Evolutionary conservation across 1,140 invertebrate species (phyloP).

Genomic region (Leptopilina boulardi): DNA sequence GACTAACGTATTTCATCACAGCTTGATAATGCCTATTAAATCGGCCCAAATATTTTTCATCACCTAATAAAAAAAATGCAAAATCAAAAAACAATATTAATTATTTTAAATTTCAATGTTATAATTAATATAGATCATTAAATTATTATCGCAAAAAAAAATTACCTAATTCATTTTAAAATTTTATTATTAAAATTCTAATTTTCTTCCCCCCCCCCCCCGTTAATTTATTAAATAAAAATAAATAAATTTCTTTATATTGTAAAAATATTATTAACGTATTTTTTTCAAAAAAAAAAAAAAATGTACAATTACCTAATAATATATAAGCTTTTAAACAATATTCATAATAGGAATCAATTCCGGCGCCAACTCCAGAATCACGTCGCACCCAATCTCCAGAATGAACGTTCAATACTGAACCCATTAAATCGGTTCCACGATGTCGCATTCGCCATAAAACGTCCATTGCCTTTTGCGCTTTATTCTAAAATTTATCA

Average conservation of each 20-base stretch:
- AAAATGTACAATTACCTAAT: constrained; percentile 72
- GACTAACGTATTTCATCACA: constrained; percentile 98
- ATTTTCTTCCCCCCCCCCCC: no score
- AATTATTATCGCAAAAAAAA: no score
- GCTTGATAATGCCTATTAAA: constrained; percentile 98
- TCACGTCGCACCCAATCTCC: constrained; percentile 98
- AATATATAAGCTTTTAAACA: constrained; percentile 94
- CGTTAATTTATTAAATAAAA: no score
- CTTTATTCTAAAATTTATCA: constrained; percentile 82
- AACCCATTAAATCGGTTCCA: constrained; percentile 94
- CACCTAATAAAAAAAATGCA: constrained; percentile 80
- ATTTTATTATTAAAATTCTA: no score
- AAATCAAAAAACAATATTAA: constrained; percentile 4
- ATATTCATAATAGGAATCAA: constrained; percentile 99
- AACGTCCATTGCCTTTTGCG: constrained; percentile 96
- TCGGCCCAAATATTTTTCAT: constrained; percentile 91
- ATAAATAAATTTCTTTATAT: no score
- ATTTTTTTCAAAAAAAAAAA: no score
- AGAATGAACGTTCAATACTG: constrained; percentile 96
- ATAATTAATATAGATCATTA: no score
- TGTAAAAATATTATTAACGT: no score
- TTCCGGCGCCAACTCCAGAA: constrained; percentile 98
- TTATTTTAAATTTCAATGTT: no score
- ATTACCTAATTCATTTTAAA: no score
- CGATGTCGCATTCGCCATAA: constrained; percentile 96